Conservation (phyloP, 2,113 vertebrate species). For the Lasiurus borealis region DNA sequence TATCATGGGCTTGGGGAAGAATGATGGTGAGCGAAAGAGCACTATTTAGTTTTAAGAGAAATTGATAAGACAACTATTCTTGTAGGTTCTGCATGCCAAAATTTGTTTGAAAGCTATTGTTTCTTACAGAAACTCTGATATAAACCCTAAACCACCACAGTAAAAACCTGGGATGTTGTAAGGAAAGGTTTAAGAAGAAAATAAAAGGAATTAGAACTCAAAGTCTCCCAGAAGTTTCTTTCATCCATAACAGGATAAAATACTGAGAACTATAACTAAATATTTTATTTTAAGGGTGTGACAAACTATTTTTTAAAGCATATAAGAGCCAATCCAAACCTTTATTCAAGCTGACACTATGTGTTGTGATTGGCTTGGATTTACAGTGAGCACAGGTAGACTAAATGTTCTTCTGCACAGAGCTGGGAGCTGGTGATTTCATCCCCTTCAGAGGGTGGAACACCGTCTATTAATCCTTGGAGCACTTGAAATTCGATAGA, state of each 20-base stretch:
- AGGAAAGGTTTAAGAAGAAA: slow-evolving; percentile 13
- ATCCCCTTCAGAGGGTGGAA: neutral
- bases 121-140: slow-evolving; percentile 41
- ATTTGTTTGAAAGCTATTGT: slow-evolving; percentile 19
- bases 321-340: neutral
- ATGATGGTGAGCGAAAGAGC: neutral
- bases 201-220: slow-evolving; percentile 6
- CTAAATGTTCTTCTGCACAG: neutral
- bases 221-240: neutral
- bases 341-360: slow-evolving; percentile 2
- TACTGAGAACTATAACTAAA: slow-evolving; percentile 25
- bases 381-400: neutral
- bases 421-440: neutral
- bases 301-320: neutral
- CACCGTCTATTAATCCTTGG: neutral
- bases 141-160: neutral
- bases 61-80: neutral
- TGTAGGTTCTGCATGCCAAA: neutral
- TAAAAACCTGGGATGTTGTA: neutral
- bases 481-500: neutral
- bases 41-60: slow-evolving; percentile 34
- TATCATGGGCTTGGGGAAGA: neutral
- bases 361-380: slow-evolving; percentile 1
- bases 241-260: slow-evolving; percentile 26
- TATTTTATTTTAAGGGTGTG: neutral